phyloP scores from a whole-genome alignment of 2,888 invertebrate genomes.

The Noctua janthina region DNA sequence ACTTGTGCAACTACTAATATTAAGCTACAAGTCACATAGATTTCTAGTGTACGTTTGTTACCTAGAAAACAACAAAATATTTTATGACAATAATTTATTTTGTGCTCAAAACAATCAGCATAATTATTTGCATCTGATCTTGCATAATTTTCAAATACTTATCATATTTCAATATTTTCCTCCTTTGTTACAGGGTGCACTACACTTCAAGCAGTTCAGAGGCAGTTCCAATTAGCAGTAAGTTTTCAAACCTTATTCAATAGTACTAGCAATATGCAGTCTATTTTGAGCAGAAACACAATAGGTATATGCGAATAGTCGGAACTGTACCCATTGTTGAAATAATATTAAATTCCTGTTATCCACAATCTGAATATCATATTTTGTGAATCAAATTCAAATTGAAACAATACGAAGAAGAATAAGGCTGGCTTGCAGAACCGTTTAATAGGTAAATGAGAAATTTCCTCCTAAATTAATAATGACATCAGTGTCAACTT shows the following conservation, averaged over 20 bases:
- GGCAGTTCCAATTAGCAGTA: constrained; percentile 32
- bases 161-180: neutral
- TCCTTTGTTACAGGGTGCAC: constrained; percentile 36
- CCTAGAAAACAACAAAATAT: neutral
- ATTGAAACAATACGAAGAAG: neutral
- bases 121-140: neutral
- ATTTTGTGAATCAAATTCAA: constrained; percentile 6
- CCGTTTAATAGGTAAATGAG: neutral
- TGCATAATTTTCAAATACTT: neutral
- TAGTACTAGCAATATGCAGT: constrained; percentile 19
- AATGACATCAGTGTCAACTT: neutral
- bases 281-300: constrained; percentile 10
- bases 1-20: neutral
- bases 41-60: neutral
- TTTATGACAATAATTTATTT: neutral
- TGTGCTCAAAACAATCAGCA: neutral
- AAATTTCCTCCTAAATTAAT: neutral
- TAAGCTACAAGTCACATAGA: neutral
- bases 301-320: neutral
- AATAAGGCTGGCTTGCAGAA: neutral
- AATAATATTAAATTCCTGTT: constrained; percentile 21
- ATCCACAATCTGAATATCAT: neutral
- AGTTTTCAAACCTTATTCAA: constrained; percentile 33
- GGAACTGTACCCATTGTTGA: constrained; percentile 15
- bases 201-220: constrained; percentile 17